A percentile compares a stretch with the other conserved stretches of the same genome.
Conservation (phyloP, 53 echinoderm and acorn worm species). For the Patiria pectinifera region DNA sequence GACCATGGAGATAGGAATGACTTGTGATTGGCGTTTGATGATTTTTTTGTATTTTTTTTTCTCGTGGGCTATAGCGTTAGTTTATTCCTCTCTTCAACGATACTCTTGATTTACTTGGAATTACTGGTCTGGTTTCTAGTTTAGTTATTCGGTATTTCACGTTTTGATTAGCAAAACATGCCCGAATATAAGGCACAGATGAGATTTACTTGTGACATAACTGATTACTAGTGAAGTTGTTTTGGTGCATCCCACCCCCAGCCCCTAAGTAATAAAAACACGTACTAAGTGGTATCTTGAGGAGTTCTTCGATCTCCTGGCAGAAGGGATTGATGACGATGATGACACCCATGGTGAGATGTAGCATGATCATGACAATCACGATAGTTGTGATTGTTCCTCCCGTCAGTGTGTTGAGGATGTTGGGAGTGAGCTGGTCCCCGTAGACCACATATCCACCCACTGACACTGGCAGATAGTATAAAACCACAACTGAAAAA, state of each 20-base stretch:
- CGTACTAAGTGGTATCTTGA: conserved; percentile 77
- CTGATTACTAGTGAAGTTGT: no score
- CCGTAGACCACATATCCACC: conserved; percentile 90
- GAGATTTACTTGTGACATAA: no score
- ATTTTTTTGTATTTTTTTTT: no score
- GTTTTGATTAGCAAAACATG: no score
- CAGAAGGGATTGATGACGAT: conserved; percentile 98
- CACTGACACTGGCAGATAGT: conserved; percentile 87
- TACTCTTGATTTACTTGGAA: no score
- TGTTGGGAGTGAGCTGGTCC: conserved; percentile 65
- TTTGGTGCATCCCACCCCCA: neutral
- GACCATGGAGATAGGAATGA: no score
- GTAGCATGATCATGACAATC: conserved; percentile 77
- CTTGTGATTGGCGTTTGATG: no score
- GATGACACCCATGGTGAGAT: conserved; percentile 82
- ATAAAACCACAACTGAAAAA: conserved; percentile 73
- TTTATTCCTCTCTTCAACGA: no score
- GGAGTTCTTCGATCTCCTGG: conserved; percentile 83
- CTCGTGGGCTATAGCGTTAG: no score
- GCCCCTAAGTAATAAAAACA: neutral
- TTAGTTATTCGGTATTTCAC: no score
- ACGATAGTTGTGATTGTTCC: conserved; percentile 72
- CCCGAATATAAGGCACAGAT: no score
- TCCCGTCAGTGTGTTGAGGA: conserved; percentile 63
- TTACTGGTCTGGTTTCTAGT: no score